Percentiles rank a stretch among this genome's conserved stretches.
Conservation (phyloP, 2,888 invertebrate genomes). For the Dryocosmus kuriphilus region DNA sequence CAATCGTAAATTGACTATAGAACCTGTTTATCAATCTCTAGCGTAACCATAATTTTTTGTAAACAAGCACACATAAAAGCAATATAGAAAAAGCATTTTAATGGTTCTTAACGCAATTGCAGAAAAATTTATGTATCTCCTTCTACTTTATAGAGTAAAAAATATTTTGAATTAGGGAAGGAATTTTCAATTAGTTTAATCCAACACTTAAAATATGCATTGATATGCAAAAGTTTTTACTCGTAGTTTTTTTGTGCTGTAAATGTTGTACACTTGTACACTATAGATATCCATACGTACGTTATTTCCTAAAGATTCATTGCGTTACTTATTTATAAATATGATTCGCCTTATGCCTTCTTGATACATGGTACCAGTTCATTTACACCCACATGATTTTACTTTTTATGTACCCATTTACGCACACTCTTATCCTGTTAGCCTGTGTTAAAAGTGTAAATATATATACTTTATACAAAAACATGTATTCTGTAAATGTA, state of each 20-base stretch:
- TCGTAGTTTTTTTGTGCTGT: background rate
- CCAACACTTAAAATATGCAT: constrained; percentile 9
- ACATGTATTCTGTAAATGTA: too few relatives aligned
- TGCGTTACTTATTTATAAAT: constrained; percentile 38
- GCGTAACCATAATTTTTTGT: background rate
- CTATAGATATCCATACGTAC: background rate
- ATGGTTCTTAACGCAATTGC: background rate
- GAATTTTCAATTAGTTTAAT: constrained; percentile 4
- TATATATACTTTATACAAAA: background rate
- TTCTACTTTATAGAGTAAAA: background rate
- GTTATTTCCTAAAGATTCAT: constrained; percentile 29
- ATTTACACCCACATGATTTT: constrained; percentile 32
- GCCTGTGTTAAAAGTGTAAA: background rate
- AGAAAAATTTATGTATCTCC: background rate
- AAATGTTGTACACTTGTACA: background rate
- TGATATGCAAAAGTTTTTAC: constrained; percentile 23
- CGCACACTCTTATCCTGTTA: background rate
- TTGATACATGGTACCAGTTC: constrained; percentile 40
- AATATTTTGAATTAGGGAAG: background rate
- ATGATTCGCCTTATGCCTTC: constrained; percentile 36
- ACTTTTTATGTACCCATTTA: constrained; percentile 14
- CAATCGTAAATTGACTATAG: background rate
- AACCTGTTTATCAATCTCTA: constrained; percentile 10
- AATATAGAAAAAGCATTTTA: too few relatives aligned
- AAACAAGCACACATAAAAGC: background rate